Conservation (phyloP, 2,888 invertebrate species). For the Proisotoma minuta region DNA sequence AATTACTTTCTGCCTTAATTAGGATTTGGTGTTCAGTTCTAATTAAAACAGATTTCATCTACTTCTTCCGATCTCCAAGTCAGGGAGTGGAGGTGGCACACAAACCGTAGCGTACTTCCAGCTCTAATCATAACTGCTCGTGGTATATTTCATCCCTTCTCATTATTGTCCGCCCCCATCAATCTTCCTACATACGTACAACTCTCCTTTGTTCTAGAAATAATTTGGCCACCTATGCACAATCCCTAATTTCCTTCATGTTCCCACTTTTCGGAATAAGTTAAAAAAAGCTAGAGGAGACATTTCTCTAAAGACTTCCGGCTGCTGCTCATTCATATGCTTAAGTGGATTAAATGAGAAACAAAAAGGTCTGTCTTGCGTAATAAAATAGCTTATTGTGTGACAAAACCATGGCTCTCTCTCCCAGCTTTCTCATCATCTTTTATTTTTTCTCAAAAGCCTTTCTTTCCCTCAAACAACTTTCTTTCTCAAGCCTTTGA, state of each 20-base stretch:
- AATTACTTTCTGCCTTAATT: conserved; percentile 35
- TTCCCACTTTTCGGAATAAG: too few relatives aligned
- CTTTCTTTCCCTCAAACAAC: background rate
- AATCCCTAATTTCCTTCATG: too few relatives aligned
- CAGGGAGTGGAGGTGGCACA: background rate
- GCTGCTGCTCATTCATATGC: too few relatives aligned
- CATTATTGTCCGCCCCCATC: too few relatives aligned
- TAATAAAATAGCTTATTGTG: background rate
- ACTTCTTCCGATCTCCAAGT: conserved; percentile 11
- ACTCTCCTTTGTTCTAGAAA: too few relatives aligned
- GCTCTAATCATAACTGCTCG: too few relatives aligned
- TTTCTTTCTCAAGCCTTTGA: conserved; percentile 2
- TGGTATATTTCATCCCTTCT: too few relatives aligned
- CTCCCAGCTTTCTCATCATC: background rate
- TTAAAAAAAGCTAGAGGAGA: too few relatives aligned
- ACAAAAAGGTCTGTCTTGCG: background rate
- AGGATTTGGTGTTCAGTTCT: conserved; percentile 33
- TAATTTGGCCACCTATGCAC: too few relatives aligned
- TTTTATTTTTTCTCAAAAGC: conserved; percentile 5
- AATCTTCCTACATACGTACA: too few relatives aligned
- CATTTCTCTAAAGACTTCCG: too few relatives aligned
- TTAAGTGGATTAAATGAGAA: background rate
- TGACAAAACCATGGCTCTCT: background rate
- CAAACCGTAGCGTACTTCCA: background rate
- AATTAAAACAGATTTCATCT: conserved; percentile 35